Conservation (phyloP, 2,797 vertebrate species). For the Tiaroga cobitis region DNA sequence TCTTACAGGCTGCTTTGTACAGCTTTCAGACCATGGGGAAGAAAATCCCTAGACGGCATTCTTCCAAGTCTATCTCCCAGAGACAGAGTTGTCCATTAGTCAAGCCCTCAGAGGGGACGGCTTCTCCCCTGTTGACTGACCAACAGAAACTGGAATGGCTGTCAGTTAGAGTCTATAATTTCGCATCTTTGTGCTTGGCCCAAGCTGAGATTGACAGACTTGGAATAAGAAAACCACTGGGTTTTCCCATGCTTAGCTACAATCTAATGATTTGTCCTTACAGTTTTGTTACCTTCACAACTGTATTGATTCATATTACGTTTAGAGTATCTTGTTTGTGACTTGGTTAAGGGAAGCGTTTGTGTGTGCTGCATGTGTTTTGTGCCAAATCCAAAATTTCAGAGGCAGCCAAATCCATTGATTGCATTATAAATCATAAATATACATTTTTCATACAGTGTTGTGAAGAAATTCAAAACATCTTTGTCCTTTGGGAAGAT, state of each 20-base stretch:
- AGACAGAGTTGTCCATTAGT: slow-evolving; percentile 18
- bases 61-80: slow-evolving; percentile 22
- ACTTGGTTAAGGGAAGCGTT: not conserved
- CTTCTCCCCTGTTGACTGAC: slow-evolving; percentile 8
- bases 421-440: slow-evolving; percentile 57
- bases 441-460: slow-evolving; percentile 41
- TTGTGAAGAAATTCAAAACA: slow-evolving; percentile 57
- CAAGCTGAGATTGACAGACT: not conserved
- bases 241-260: not conserved
- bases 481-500: slow-evolving; percentile 44
- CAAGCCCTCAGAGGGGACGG: not conserved
- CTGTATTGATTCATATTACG: slow-evolving; percentile 1
- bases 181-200: not conserved
- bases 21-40: slow-evolving; percentile 2
- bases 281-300: slow-evolving; percentile 18
- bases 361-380: slow-evolving; percentile 1
- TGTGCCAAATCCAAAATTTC: slow-evolving; percentile 15
- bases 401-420: slow-evolving; percentile 41
- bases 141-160: slow-evolving; percentile 4
- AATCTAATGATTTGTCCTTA: not conserved
- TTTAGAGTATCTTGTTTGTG: slow-evolving; percentile 36
- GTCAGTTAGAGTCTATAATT: slow-evolving; percentile 13
- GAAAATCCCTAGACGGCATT: slow-evolving; percentile 7
- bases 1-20: slow-evolving; percentile 13
- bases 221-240: not conserved